A percentile compares a stretch with the other conserved stretches of the same genome.
These are phyloP conservation scores for Bombyx mori DNA, from an alignment of 1,140 invertebrate genomes.

Conservation along the genomic window ASM3026992v2 NC_085109.1:3325001-3325500, in stretches of 20 bases:
- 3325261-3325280: constrained; percentile 62
- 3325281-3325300: constrained; percentile 42
- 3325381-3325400: constrained; percentile 46
- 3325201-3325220: not conserved
- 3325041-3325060: constrained; percentile 36
- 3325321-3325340: constrained; percentile 17
- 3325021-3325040: constrained; percentile 1
- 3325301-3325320: constrained; percentile 37
- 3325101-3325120: constrained; percentile 65
- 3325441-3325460: constrained; percentile 58
- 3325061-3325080: constrained; percentile 69
- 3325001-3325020: too few relatives aligned
- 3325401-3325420: constrained; percentile 49
- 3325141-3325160: constrained; percentile 44
- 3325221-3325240: constrained; percentile 19
- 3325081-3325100: constrained; percentile 62
- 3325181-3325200: too few relatives aligned
- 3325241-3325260: constrained; percentile 37
- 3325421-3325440: constrained; percentile 60
- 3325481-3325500: constrained; percentile 63
- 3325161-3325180: constrained; percentile 21
- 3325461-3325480: constrained; percentile 63
- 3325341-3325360: constrained; percentile 49
- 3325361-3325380: constrained; percentile 47
- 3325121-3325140: constrained; percentile 39